These are phyloP conservation scores for Eupithecia abbreviata DNA, from an alignment of 2,888 invertebrate genomes.

Conservation along the genomic window DNA sequence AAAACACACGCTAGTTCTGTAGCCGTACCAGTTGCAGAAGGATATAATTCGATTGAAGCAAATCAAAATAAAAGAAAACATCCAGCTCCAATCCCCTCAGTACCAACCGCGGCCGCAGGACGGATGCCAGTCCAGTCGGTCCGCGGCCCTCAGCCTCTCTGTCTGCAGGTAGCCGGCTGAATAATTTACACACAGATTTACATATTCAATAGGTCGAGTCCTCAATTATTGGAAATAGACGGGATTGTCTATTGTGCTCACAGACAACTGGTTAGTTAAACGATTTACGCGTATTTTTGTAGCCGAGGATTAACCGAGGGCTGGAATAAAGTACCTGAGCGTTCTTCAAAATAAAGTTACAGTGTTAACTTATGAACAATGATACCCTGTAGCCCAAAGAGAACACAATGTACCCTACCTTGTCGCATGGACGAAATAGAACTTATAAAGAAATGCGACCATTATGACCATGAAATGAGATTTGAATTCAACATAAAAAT, in stretches of 20 bases:
- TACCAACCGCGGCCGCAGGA: slow-evolving; percentile 8
- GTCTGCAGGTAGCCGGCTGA: slow-evolving; percentile 20
- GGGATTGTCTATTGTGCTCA: slow-evolving; percentile 15
- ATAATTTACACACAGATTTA: slow-evolving; percentile 30
- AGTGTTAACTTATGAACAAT: too few species aligned
- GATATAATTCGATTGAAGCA: background rate
- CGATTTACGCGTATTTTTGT: background rate
- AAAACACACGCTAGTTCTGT: background rate
- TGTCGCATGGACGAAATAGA: too few species aligned
- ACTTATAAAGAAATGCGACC: too few species aligned
- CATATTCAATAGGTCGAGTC: slow-evolving; percentile 34
- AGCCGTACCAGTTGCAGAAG: background rate
- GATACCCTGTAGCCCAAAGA: too few species aligned
- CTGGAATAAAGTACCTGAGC: background rate
- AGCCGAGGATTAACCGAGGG: background rate
- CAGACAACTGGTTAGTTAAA: background rate
- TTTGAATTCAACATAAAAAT: too few species aligned
- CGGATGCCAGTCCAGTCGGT: slow-evolving; percentile 13
- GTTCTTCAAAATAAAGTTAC: background rate
- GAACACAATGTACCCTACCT: too few species aligned
- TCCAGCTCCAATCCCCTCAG: background rate
- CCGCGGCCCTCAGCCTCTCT: slow-evolving; percentile 9
- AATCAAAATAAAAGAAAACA: slow-evolving; percentile 1
- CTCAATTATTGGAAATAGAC: slow-evolving; percentile 20
- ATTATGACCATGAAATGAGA: too few species aligned